phyloP scores from a whole-genome alignment of 2,888 invertebrate genomes.

The Exephanes ischioxanthus region DNA sequence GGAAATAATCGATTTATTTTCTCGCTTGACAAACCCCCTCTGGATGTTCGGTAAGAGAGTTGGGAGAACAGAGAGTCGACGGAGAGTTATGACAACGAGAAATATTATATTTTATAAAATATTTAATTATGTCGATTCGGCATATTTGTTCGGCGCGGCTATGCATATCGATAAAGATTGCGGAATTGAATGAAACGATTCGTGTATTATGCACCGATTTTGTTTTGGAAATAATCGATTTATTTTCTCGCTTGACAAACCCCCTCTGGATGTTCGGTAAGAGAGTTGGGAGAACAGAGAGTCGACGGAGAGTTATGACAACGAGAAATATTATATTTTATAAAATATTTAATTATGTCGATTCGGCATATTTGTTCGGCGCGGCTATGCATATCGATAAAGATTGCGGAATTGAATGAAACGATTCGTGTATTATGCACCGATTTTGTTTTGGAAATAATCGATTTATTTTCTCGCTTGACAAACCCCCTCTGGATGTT shows the following conservation, averaged over 20 bases:
- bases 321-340: neutral
- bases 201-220: neutral
- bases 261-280: neutral
- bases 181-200: neutral
- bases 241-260: too few relatives aligned
- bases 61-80: neutral
- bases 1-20: conserved; percentile 56
- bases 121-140: neutral
- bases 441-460: conserved; percentile 30
- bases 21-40: conserved; percentile 23
- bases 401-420: neutral
- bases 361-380: neutral
- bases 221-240: conserved; percentile 35
- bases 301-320: neutral
- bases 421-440: too few relatives aligned
- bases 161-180: neutral
- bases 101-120: neutral
- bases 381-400: neutral
- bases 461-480: conserved; percentile 46
- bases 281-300: neutral
- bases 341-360: neutral
- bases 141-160: neutral
- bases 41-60: neutral
- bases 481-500: neutral
- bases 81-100: neutral